Base-by-base conservation (phyloP, 2,797 vertebrate genomes). In the Pseudochaenichthys georgianus region DNA sequence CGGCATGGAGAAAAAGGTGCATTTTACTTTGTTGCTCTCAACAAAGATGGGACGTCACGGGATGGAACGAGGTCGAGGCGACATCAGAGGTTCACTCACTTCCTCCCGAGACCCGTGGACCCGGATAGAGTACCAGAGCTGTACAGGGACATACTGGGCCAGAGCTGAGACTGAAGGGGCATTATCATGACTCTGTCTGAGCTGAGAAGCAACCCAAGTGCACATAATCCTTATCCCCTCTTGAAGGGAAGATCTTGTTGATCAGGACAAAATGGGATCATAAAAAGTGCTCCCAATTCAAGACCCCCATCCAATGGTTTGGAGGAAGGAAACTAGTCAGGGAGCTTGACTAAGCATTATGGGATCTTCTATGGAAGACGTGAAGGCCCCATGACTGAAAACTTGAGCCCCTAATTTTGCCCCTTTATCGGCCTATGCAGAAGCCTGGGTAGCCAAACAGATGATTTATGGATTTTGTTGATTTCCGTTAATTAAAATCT, bases 11-110 rank as follows among this genome's bases (percentile, higher is more conserved):
- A 99, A 88, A 96, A 94, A 91, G 98, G 97, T 81, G 93, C 97
- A 50, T 96, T 96, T 89, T 99, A 97, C 88, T 99, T 98, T 71
- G 97, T 99, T 11, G 98, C 97, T 0, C 95, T 99, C 84, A 99
- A 99, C 94, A 99, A 98, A 95, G 98, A 99, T 19, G 98, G 98
- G 78, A 96, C 96, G 34, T 95, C 97, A 3, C 92, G 98, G 79
- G 97, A 99, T 80, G 98, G 98, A 85, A 94, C 96, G 53, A 96
- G 98, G 92, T 99, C 98, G 79, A 96, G 97, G 88, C 93, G 97
- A 89, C 97, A 99, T 94, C 98, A 99, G 94, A 96, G 97, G 93
- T 99, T 99, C 94, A 98, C 98, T 45, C 98, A 99, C 94, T 99
- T 99, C 95, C 95, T 99, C 90, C 98, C 98, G 7, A 96, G 98